Evolutionary conservation across 2,888 invertebrate species (phyloP).

Genomic region (Rhyacophila evoluta): DNA sequence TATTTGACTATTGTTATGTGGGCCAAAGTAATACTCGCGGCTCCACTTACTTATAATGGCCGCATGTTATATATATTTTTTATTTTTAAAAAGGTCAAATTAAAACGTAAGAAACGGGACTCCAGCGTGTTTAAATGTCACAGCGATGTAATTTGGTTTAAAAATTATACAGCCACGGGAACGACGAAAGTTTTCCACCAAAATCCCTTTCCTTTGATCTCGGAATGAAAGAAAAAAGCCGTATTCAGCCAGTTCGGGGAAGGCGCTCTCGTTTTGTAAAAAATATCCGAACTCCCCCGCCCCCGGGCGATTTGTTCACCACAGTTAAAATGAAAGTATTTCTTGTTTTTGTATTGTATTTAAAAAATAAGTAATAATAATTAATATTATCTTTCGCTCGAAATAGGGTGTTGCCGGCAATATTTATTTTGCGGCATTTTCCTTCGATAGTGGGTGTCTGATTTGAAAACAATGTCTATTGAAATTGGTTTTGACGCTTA

Average conservation of each 20-base stretch:
- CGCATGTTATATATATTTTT: not conserved
- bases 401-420: not conserved
- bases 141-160: slow-evolving; percentile 24
- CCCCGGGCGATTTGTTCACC: slow-evolving; percentile 3
- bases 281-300: not conserved
- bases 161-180: slow-evolving; percentile 17
- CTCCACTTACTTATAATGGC: not conserved
- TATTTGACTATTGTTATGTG: not conserved
- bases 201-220: slow-evolving; percentile 15
- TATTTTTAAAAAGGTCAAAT: slow-evolving; percentile 7
- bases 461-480: not conserved
- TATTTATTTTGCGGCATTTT: not conserved
- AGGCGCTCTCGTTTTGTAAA: slow-evolving; percentile 13
- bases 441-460: not conserved
- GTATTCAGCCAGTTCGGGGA: not conserved
- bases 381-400: not conserved
- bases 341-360: not conserved
- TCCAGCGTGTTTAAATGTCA: slow-evolving; percentile 22
- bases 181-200: slow-evolving; percentile 16
- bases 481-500: not conserved
- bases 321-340: not conserved
- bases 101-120: slow-evolving; percentile 4
- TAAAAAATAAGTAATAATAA: not conserved
- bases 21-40: not conserved
- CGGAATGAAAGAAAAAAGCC: slow-evolving; percentile 20